A percentile compares a stretch with the other conserved stretches of the same genome.
Evolutionary conservation across 2,797 vertebrate genomes (phyloP).

Genomic region (Mallotus villosus): DNA sequence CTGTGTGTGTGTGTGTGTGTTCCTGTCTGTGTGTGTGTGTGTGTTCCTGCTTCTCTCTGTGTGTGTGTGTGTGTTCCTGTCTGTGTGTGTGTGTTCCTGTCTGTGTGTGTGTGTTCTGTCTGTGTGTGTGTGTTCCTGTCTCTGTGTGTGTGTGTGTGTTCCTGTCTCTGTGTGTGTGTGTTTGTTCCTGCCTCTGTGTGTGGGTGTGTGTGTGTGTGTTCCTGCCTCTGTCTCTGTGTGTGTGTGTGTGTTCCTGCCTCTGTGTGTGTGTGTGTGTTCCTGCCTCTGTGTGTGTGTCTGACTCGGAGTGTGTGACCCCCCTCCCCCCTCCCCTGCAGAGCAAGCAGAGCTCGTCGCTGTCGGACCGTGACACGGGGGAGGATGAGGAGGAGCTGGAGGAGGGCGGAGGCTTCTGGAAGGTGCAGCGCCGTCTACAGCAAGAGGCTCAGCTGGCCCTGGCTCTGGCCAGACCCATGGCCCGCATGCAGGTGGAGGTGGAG

Average conservation of each 20-base stretch:
- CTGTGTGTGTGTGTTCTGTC: neutral
- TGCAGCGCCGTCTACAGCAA: conserved; percentile 91
- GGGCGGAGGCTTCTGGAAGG: conserved; percentile 91
- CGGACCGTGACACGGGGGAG: conserved; percentile 93
- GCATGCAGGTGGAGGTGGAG: conserved; percentile 98
- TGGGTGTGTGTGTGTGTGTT: no score
- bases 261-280: neutral
- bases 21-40: neutral
- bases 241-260: neutral
- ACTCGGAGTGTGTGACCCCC: no score
- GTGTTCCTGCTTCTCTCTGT: neutral
- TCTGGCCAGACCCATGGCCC: conserved; percentile 95
- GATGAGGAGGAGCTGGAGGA: conserved; percentile 93
- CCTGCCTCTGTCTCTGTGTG: neutral
- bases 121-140: no score
- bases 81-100: neutral
- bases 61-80: neutral
- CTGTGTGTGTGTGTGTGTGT: neutral
- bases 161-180: conserved; percentile 10
- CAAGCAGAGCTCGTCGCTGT: conserved; percentile 96
- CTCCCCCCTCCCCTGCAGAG: conserved; percentile 71
- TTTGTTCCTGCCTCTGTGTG: neutral
- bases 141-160: conserved; percentile 14
- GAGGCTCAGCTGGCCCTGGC: conserved; percentile 94
- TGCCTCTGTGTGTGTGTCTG: neutral